A percentile compares a stretch with the other conserved stretches of the same genome.
Conservation (phyloP, 2,113 vertebrate genomes). For the Apteryx owenii region DNA sequence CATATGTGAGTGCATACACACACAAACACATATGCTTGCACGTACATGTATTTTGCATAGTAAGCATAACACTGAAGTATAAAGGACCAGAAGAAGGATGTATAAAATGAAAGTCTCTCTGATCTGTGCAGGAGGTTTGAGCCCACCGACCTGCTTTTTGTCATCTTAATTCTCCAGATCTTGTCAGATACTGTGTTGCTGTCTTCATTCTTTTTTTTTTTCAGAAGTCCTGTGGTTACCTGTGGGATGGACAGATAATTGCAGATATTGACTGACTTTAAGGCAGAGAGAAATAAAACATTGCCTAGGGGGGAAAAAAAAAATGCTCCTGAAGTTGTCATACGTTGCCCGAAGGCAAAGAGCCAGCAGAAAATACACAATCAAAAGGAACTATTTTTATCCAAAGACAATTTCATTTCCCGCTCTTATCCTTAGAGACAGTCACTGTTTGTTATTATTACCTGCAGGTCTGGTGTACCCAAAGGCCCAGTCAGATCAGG, state of each 20-base stretch:
- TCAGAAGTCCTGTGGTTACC: neutral
- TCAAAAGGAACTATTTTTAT: slow-evolving; percentile 68
- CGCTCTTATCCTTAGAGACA: slow-evolving; percentile 34
- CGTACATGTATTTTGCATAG: neutral
- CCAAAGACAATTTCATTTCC: slow-evolving; percentile 66
- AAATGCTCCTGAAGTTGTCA: slow-evolving; percentile 26
- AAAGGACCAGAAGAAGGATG: neutral
- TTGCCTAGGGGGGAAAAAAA: slow-evolving; percentile 16
- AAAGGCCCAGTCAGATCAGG: slow-evolving; percentile 54
- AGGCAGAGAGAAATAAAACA: slow-evolving; percentile 48
- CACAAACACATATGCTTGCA: neutral
- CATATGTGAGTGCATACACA: neutral
- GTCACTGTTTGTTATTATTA: slow-evolving; percentile 53
- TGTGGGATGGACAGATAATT: slow-evolving; percentile 47
- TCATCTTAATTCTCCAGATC: neutral
- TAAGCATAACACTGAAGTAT: neutral
- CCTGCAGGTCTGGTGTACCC: slow-evolving; percentile 50
- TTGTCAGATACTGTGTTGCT: neutral
- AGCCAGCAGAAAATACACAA: slow-evolving; percentile 58
- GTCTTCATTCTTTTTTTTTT: neutral
- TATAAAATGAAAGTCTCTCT: neutral
- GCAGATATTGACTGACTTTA: slow-evolving; percentile 61
- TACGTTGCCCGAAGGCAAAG: slow-evolving; percentile 47
- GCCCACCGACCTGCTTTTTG: neutral
- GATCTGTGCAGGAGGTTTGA: neutral